phyloP scores from a whole-genome alignment of 2,797 vertebrate genomes.

The Australoheros facetus region DNA sequence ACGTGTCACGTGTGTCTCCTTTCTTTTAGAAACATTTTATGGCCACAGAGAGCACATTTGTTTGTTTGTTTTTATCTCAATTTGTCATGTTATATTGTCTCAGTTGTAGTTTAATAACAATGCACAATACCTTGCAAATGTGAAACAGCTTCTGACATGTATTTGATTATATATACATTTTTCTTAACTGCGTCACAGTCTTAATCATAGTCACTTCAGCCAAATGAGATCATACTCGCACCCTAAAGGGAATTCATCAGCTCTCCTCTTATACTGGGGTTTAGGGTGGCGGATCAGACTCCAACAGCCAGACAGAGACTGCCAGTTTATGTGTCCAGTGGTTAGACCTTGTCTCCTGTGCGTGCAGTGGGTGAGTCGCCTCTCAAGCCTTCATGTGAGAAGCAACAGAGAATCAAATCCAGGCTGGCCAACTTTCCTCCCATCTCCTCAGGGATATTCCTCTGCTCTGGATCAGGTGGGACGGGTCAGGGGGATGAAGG shows the following conservation, averaged over 20 bases:
- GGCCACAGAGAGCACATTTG: background rate
- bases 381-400: constrained; percentile 43
- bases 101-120: background rate
- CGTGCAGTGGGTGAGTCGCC: constrained; percentile 42
- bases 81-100: background rate
- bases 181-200: constrained; percentile 31
- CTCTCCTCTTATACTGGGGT: constrained; percentile 1
- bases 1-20: constrained; percentile 46
- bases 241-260: constrained; percentile 6
- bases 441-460: constrained; percentile 57
- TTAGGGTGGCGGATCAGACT: constrained; percentile 17
- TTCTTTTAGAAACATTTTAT: background rate
- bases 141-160: constrained; percentile 8
- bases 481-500: constrained; percentile 54
- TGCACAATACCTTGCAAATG: background rate
- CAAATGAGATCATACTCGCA: constrained; percentile 35
- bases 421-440: constrained; percentile 48
- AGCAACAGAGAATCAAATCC: constrained; percentile 58
- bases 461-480: constrained; percentile 47
- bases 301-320: constrained; percentile 12
- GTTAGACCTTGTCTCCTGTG: constrained; percentile 46
- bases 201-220: constrained; percentile 21
- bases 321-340: constrained; percentile 1
- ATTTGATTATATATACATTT: constrained; percentile 37
- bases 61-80: too few relatives aligned